phyloP scores from a whole-genome alignment of 2,797 vertebrate species.

The Limosa lapponica region DNA sequence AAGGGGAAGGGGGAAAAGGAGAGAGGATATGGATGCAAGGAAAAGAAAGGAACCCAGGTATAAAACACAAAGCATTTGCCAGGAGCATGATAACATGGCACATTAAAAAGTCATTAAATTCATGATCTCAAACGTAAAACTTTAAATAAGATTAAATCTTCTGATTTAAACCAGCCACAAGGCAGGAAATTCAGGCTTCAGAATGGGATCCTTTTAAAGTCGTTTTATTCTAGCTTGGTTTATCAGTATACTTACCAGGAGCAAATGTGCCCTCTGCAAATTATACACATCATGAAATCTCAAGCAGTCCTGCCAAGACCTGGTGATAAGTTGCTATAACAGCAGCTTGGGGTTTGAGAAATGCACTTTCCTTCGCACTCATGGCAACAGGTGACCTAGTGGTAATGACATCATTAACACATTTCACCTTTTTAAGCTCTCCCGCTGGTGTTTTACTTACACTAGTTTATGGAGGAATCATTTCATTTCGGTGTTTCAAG shows the following conservation, averaged over 20 bases:
- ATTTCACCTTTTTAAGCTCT: slow-evolving; percentile 54
- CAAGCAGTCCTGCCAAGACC: background rate
- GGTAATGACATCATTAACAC: slow-evolving; percentile 67
- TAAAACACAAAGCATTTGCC: background rate
- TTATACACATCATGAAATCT: background rate
- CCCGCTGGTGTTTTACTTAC: slow-evolving; percentile 23
- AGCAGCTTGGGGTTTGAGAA: slow-evolving; percentile 23
- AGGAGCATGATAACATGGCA: background rate
- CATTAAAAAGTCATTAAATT: background rate
- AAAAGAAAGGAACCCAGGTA: background rate
- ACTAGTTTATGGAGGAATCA: slow-evolving; percentile 36
- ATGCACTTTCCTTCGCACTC: background rate
- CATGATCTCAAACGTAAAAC: background rate
- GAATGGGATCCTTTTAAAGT: background rate
- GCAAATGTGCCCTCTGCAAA: background rate
- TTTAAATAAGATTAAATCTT: background rate
- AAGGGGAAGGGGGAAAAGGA: background rate
- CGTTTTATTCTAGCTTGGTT: background rate
- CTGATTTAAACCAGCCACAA: background rate
- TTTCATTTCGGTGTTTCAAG: slow-evolving; percentile 41
- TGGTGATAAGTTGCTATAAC: slow-evolving; percentile 30
- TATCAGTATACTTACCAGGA: background rate
- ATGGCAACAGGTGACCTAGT: slow-evolving; percentile 41
- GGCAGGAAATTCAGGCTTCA: background rate
- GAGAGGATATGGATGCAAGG: background rate